Base-by-base conservation (phyloP, 2,113 vertebrate species). In the Choloepus hoffmanni region DNA sequence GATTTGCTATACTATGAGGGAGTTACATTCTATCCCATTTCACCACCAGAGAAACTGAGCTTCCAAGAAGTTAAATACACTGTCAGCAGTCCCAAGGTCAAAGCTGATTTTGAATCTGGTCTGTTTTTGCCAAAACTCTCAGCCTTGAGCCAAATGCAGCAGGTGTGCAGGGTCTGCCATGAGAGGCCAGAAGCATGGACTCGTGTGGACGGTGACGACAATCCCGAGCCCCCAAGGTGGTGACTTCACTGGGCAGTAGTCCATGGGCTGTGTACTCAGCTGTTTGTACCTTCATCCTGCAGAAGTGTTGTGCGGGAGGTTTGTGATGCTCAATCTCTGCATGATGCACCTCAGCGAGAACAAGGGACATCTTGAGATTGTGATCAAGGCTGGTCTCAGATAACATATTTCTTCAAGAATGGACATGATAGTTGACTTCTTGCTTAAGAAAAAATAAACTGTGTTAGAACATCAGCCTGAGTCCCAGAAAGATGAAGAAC, bases 171-270 rank as follows among this genome's bases (percentile, higher is more conserved):
- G 40, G 28, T 24, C 70, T n/a, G 28, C 62, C n/a, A 2, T 2
- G 0, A 55, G 45, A 21, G 12, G 83, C 95, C 93, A 95, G 95
- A 89, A 96, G 73, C 45, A 12, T 10, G 84, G 95, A 94, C 82
- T 68, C 94, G 83, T 4, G 3, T 92, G 76, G 84, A 89, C 86
- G 94, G 95, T 97, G 95, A 92, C 92, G 97, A 95, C 92, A 96
- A 93, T 87, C 45, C 73, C 15, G 72, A 73, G 89, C 26, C 90
- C 89, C 77, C 67, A 83, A 76, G 28, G 74, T 83, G 72, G 92
- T 95, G 87, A 96, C 92, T 92, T 98, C 96, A 96, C 79, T 78
- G 74, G 86, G 92, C 84, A 40, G 50, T 26, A 67, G 58, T 73
- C 93, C 95, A 85, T 30, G 15, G 19, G 36, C 26, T 94, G 40